Conservation (phyloP, 2,797 vertebrate species). For the Melanotaenia nigrans region DNA sequence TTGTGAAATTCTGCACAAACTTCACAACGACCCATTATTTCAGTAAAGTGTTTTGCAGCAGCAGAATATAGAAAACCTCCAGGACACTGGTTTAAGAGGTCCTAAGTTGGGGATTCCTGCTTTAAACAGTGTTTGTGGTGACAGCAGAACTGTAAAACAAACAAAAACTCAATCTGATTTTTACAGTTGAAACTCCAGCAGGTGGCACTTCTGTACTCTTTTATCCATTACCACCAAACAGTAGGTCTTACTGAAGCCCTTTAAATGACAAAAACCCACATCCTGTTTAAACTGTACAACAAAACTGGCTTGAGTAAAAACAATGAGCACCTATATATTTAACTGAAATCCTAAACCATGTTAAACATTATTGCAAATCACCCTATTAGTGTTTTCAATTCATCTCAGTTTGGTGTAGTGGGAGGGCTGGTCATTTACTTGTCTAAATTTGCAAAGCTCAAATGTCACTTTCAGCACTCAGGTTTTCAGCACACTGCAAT, state of each 20-base stretch:
- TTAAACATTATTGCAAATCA: neutral
- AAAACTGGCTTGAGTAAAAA: neutral
- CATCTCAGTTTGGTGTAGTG: too few species aligned
- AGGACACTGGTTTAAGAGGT: too few species aligned
- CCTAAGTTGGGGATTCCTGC: too few species aligned
- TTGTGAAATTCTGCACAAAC: too few species aligned
- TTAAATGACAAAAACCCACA: neutral
- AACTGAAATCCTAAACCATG: neutral
- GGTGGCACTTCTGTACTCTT: conserved; percentile 13
- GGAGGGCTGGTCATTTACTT: too few species aligned
- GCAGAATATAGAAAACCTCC: too few species aligned
- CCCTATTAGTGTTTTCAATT: neutral
- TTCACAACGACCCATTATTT: too few species aligned
- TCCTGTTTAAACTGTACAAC: too few species aligned
- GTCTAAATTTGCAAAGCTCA: neutral
- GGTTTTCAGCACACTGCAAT: neutral
- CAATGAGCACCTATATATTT: too few species aligned
- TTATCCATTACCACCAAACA: neutral
- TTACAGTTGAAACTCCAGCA: conserved; percentile 21
- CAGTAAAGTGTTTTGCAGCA: neutral
- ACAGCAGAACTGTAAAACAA: neutral
- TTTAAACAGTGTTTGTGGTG: too few species aligned
- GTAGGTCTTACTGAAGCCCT: neutral
- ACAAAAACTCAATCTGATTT: neutral
- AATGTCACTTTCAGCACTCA: neutral